Conservation (phyloP, 2,113 vertebrate species). For the Sebastes schlegelii region DNA sequence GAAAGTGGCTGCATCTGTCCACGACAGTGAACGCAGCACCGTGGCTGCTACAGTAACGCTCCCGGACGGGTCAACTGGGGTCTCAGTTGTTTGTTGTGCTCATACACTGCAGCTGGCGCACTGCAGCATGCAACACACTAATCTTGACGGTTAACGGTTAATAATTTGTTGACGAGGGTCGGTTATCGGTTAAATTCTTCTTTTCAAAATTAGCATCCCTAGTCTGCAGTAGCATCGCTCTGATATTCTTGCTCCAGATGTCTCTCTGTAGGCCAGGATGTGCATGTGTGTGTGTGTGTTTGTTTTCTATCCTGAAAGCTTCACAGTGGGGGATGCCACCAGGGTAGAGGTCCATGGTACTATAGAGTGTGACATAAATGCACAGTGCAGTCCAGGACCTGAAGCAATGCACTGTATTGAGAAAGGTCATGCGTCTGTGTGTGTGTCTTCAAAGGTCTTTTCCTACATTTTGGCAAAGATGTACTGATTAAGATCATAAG, state of each 20-base stretch:
- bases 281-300: slow-evolving; percentile 13
- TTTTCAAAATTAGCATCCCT: neutral
- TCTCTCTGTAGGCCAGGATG: slow-evolving; percentile 11
- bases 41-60: too few species aligned
- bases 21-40: too few species aligned
- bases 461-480: slow-evolving; percentile 33
- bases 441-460: slow-evolving; percentile 43
- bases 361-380: slow-evolving; percentile 53
- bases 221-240: slow-evolving; percentile 20
- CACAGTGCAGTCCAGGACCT: slow-evolving; percentile 50
- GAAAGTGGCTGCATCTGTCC: too few species aligned
- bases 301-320: slow-evolving; percentile 24
- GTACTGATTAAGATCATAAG: neutral
- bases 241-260: slow-evolving; percentile 15
- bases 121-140: too few species aligned
- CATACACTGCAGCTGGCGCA: too few species aligned
- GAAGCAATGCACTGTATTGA: slow-evolving; percentile 48
- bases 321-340: slow-evolving; percentile 23
- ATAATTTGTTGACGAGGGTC: too few species aligned
- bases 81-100: too few species aligned
- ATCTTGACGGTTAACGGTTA: too few species aligned
- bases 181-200: too few species aligned
- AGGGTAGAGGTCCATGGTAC: slow-evolving; percentile 34
- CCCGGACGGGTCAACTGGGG: too few species aligned
- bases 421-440: slow-evolving; percentile 56